Conservation (phyloP, 1,140 invertebrate genomes). For the Aricia agestis region DNA sequence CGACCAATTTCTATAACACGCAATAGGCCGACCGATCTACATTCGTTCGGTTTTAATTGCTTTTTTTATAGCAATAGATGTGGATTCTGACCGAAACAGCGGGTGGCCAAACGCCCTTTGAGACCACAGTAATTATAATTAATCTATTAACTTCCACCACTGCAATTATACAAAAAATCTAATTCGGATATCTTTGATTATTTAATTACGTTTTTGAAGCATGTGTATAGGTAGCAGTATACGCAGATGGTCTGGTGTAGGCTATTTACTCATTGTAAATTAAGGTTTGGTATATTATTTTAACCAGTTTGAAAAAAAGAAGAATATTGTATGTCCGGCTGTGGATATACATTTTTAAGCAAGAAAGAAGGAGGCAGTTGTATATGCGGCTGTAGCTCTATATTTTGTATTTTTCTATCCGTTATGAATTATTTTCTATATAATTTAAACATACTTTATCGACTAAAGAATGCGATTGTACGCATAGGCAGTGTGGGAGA, state of each 20-base stretch:
- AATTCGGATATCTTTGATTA: neutral
- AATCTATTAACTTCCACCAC: constrained; percentile 9
- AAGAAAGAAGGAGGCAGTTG: no score
- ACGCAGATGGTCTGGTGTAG: neutral
- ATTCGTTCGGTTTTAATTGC: constrained; percentile 11
- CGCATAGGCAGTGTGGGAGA: no score
- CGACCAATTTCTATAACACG: neutral
- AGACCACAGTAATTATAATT: constrained; percentile 11
- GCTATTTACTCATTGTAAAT: neutral
- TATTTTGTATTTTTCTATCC: no score
- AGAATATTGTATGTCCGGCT: no score
- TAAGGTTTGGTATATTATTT: no score
- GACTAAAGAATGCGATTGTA: no score
- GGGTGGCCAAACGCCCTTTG: neutral
- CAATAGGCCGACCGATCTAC: neutral
- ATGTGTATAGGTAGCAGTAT: neutral
- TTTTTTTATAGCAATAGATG: constrained; percentile 8
- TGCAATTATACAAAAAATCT: constrained; percentile 3
- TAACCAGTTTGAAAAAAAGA: no score
- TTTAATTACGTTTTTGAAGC: neutral
- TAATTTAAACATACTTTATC: no score
- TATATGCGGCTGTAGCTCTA: no score
- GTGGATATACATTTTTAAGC: no score
- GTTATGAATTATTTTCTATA: no score
- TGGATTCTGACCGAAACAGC: neutral